Conservation (phyloP, 2,113 vertebrate genomes). For the Grammomys surdaster region DNA sequence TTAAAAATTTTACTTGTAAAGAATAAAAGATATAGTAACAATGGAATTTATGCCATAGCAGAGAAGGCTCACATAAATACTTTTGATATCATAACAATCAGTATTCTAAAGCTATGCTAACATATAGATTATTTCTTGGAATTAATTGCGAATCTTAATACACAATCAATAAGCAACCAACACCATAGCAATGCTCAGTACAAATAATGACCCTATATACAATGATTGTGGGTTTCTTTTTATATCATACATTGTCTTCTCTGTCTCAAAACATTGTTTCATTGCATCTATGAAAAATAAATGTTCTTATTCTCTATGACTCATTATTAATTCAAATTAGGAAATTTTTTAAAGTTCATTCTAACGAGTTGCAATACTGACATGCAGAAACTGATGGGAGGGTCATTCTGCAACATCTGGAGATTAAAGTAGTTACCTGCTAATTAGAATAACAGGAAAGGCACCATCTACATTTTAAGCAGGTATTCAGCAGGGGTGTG, state of each 20-base stretch:
- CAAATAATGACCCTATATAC: constrained; percentile 22
- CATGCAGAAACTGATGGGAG: constrained; percentile 59
- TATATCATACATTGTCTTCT: background rate
- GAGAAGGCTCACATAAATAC: background rate
- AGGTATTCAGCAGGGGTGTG: background rate
- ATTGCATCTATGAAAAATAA: background rate
- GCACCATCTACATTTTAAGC: constrained; percentile 62
- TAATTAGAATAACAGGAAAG: constrained; percentile 64
- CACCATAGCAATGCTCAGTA: constrained; percentile 59
- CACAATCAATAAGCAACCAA: constrained; percentile 59
- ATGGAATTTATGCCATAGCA: background rate
- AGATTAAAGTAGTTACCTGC: constrained; percentile 61
- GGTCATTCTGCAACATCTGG: constrained; percentile 71
- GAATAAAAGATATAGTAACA: constrained; percentile 37
- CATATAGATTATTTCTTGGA: constrained; percentile 35
- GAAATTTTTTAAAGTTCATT: background rate
- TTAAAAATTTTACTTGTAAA: constrained; percentile 50
- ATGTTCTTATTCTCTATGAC: constrained; percentile 28
- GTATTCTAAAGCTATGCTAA: constrained; percentile 51
- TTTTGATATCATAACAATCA: background rate
- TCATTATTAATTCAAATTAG: constrained; percentile 75
- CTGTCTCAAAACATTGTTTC: constrained; percentile 8
- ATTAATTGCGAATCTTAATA: constrained; percentile 58
- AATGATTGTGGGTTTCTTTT: background rate
- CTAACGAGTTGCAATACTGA: constrained; percentile 68